Evolutionary conservation across 2,888 invertebrate species (phyloP), one percentile per base, ranked within the genome.

Genomic region (Polyploca ridens): DNA sequence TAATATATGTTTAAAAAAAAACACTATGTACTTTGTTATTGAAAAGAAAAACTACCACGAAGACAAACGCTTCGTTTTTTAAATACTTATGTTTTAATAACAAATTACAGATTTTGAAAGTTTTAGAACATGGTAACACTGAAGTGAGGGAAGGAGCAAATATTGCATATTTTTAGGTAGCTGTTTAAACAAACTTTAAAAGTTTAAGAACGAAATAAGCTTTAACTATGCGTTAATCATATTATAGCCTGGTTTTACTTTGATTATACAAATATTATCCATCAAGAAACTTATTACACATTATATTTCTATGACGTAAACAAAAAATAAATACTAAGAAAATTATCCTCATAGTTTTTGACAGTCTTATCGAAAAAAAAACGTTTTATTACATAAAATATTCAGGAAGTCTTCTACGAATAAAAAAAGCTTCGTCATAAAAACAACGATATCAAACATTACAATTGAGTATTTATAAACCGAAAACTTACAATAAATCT

Each of bases 1-100:
- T 70, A 71, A 41, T 72, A 62, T 64, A 65, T 64, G 66, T 69
- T 66, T 16, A 13, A n/a, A 46, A n/a, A 46, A 46, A 5, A n/a
- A 46, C 46, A n/a, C n/a, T 19, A 54, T 49, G 1, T 19, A 54
- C 10, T 54, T 54, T 19, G 10, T 10, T 54, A 54, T 10, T 49
- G n/a, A 54, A 54, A 54, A 46, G 0, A 19, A 54, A 19, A 54
- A 3, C 6, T 46, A 46, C 6, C 49, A 49, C 19, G 19, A 54
- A 19, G 19, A 54, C 54, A 16, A 54, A 41, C 27, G 27, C 27
- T 4, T 41, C 6, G 41, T 7, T 41, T 41, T 6, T 3, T 13
- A 13, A 41, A 41, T 41, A 41, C 4, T 3, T 13, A 7, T 10
- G 3, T 38, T 38, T 38, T 38, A 38, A 3, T 38, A 10, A 38